Evolutionary conservation across 92 coral and sea anemone genomes (phyloP), one percentile per base, ranked within the genome.

Genomic region (Siderastrea radians): DNA sequence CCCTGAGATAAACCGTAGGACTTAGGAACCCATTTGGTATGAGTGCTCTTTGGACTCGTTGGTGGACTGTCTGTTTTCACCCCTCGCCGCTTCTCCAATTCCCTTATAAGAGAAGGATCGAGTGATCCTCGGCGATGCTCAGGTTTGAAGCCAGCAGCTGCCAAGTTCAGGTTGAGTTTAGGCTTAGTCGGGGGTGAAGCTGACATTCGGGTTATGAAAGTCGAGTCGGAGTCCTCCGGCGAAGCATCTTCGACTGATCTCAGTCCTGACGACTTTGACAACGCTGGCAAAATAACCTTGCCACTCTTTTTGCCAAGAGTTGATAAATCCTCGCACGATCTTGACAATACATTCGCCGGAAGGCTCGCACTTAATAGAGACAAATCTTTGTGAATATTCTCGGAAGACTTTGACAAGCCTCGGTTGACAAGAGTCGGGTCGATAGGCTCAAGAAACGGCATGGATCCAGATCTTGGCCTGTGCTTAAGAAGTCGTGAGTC

Each of bases 21-120:
- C 82, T 89, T 95, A 5, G 98, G 98, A 67, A 93, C 91, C 98
- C 96, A 95, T 91, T 93, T 95, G 15, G 96, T 85, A 51, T 91
- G 95, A 2, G 96, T 93, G 55, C 81, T 54, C 50, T 50, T 60
- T 53, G 73, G 87, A 44, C 71, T 14, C 44, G 72, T 16, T 44
- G 82, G 88, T 10, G 70, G 86, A 45, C 81, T 85, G 45, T 82
- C 83, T 47, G 65, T 53, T 61, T 70, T 26, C 62, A 19, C 49
- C 43, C 92, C 86, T 76, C 93, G 94, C 59, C 89, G 85, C 11
- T 81, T 89, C 68, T 91, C 98, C 13, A 90, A 58, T 17, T 86
- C 89, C 52, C 91, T 67, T 45, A 72, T 81, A 67, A 92, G 49
- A 46, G 91, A 89, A 49, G 91, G 93, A 68, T 90, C 95, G 79